Percentiles rank a stretch among this genome's conserved stretches.
These are phyloP conservation scores for Platorchestia sp. DNA, from an alignment of 1,140 invertebrate genomes.

Conservation along the genomic window DNA sequence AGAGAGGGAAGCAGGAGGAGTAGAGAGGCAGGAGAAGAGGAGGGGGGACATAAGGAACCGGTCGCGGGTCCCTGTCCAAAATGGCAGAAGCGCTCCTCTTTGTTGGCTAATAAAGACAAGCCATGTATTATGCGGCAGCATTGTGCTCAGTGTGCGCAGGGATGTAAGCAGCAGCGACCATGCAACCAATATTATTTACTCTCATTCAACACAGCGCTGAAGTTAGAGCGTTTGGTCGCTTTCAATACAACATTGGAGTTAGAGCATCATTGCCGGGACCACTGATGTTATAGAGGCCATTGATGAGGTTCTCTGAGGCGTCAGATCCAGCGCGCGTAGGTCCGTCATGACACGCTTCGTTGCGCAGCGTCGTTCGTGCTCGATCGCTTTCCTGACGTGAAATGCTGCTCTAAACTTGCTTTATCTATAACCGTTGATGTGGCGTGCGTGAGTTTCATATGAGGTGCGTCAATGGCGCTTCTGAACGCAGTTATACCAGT, in stretches of 20 bases:
- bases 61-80: not conserved
- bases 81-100: conserved; percentile 35
- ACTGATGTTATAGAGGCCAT: not conserved
- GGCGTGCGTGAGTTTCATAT: too few relatives aligned
- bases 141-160: conserved; percentile 8
- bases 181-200: conserved; percentile 45
- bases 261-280: not conserved
- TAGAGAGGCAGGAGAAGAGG: not conserved
- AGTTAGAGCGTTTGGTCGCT: not conserved
- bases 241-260: not conserved
- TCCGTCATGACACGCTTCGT: not conserved
- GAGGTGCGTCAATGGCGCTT: too few relatives aligned
- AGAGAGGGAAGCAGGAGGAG: not conserved
- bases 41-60: not conserved
- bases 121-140: conserved; percentile 24
- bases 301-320: not conserved
- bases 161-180: not conserved
- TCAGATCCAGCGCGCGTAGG: not conserved
- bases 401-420: too few relatives aligned
- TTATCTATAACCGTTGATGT: too few relatives aligned
- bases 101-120: conserved; percentile 33
- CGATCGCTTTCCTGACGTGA: too few relatives aligned
- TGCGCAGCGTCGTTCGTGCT: not conserved
- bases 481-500: too few relatives aligned
- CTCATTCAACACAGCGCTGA: not conserved